Conservation (phyloP, 2,888 invertebrate genomes). For the Orgyia antiqua region DNA sequence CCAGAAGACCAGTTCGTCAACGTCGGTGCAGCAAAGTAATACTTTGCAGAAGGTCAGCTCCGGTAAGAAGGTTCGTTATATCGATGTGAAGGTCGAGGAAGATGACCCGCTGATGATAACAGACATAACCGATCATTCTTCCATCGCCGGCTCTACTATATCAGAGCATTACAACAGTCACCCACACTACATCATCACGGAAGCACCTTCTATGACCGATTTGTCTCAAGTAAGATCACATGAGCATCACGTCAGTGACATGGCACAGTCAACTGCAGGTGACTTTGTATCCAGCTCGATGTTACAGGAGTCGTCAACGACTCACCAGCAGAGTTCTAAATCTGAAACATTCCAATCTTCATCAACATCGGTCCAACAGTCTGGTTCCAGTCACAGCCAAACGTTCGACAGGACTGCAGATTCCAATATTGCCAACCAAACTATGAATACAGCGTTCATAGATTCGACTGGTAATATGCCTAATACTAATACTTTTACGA, state of each 20-base stretch:
- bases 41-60: conserved; percentile 64
- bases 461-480: conserved; percentile 41
- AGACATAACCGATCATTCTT: conserved; percentile 67
- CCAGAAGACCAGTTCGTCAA: conserved; percentile 63
- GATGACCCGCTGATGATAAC: conserved; percentile 76
- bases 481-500: conserved; percentile 40
- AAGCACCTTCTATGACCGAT: conserved; percentile 69
- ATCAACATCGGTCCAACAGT: conserved; percentile 59
- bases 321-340: conserved; percentile 63
- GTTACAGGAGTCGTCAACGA: conserved; percentile 58
- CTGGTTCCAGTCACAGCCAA: conserved; percentile 57
- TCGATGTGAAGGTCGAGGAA: conserved; percentile 74
- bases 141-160: conserved; percentile 66
- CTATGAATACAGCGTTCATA: conserved; percentile 66
- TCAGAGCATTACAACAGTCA: conserved; percentile 73
- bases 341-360: conserved; percentile 62
- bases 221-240: conserved; percentile 60
- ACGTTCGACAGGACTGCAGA: conserved; percentile 58
- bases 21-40: conserved; percentile 60
- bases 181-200: conserved; percentile 74
- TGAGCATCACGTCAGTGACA: conserved; percentile 61
- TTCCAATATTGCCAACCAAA: conserved; percentile 55
- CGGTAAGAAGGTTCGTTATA: conserved; percentile 72
- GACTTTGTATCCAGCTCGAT: conserved; percentile 63
- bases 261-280: conserved; percentile 62